phyloP scores from a whole-genome alignment of 2,797 vertebrate genomes.

The Enteromius thamalakanensis region DNA sequence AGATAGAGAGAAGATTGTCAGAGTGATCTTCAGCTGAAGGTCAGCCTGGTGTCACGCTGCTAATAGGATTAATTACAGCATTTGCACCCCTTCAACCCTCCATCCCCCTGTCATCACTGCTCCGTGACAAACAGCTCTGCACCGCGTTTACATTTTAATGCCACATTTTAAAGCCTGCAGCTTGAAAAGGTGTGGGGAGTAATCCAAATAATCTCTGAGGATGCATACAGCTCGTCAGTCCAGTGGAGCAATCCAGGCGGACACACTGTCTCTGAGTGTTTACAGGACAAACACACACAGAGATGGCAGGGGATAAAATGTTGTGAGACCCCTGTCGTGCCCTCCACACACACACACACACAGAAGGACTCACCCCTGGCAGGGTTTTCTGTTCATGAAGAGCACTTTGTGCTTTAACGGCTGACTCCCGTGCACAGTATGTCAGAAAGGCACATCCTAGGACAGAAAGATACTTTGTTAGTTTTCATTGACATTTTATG shows the following conservation, averaged over 20 bases:
- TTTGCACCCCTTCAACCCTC: constrained; percentile 26
- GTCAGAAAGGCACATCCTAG: constrained; percentile 81
- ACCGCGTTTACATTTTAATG: constrained; percentile 4
- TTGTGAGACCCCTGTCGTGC: neutral
- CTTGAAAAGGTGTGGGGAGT: constrained; percentile 27
- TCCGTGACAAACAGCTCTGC: constrained; percentile 19
- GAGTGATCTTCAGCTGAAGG: constrained; percentile 40
- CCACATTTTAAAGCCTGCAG: constrained; percentile 10
- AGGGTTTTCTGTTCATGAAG: constrained; percentile 92
- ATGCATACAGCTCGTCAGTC: neutral
- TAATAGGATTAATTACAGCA: constrained; percentile 55
- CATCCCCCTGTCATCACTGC: constrained; percentile 7
- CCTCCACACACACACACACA: constrained; percentile 2
- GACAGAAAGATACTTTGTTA: constrained; percentile 38
- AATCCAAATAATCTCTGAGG: neutral
- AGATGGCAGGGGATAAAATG: constrained; percentile 23
- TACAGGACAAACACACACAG: constrained; percentile 8
- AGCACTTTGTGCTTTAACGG: constrained; percentile 90
- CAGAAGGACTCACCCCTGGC: constrained; percentile 83
- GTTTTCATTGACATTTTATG: neutral
- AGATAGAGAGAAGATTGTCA: neutral
- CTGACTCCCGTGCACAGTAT: constrained; percentile 89
- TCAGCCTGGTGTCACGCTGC: constrained; percentile 45
- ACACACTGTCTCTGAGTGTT: constrained; percentile 7
- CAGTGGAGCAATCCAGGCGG: constrained; percentile 16